These are phyloP conservation scores for Perdix hodgsoniae DNA, from an alignment of 2,797 vertebrate genomes.

Conservation along the genomic window DNA sequence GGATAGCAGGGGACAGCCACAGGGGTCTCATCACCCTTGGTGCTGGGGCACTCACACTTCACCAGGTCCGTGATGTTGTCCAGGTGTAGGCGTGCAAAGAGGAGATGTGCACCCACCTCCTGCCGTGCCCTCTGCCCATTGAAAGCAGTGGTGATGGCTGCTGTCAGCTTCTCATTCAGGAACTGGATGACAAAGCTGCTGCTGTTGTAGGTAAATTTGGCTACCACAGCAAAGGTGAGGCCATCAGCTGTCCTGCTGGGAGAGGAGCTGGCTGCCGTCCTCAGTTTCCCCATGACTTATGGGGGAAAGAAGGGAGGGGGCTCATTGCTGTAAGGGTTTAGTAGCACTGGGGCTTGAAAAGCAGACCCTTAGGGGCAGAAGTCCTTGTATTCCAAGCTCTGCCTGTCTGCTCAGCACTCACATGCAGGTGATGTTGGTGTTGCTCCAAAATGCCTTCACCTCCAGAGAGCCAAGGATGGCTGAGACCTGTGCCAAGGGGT, in stretches of 20 bases:
- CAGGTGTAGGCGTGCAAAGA: slow-evolving; percentile 46
- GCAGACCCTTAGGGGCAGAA: not conserved
- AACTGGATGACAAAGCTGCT: slow-evolving; percentile 42
- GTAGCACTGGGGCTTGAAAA: not conserved
- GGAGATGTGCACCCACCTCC: rapidly evolving
- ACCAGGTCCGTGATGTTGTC: slow-evolving; percentile 1
- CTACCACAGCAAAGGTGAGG: slow-evolving; percentile 33
- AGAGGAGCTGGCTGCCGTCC: rapidly evolving
- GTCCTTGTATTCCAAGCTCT: not conserved
- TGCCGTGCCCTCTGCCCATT: rapidly evolving
- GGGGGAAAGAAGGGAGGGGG: not conserved
- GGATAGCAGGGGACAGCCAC: not conserved
- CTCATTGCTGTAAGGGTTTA: not conserved
- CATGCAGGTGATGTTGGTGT: slow-evolving; percentile 45
- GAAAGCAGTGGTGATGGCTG: slow-evolving; percentile 11
- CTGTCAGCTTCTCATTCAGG: slow-evolving; percentile 65
- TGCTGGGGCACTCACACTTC: slow-evolving; percentile 22
- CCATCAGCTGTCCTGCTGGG: not conserved
- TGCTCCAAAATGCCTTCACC: slow-evolving; percentile 66
- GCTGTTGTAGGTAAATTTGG: slow-evolving; percentile 69
- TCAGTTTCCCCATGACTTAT: not conserved
- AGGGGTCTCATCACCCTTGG: not conserved
- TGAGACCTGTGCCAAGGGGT: slow-evolving; percentile 29
- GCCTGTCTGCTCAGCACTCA: slow-evolving; percentile 5
- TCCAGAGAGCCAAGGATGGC: slow-evolving; percentile 58